These are phyloP conservation scores for Ailurus styani DNA, from an alignment of 2,113 vertebrate genomes.

Conservation along the genomic window DNA sequence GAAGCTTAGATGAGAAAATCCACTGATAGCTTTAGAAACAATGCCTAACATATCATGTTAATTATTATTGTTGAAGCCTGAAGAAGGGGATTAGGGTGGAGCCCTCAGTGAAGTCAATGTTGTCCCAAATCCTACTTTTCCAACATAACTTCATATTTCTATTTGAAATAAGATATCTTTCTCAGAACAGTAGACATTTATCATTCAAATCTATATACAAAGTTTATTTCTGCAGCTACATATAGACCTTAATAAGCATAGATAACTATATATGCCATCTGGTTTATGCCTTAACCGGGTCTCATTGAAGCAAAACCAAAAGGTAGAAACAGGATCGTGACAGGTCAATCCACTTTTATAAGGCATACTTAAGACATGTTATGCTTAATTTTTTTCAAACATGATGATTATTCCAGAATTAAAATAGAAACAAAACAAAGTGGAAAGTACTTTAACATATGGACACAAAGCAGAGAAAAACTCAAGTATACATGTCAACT, in stretches of 20 bases:
- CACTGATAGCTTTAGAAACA: not conserved
- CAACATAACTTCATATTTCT: not conserved
- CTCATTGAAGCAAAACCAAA: not conserved
- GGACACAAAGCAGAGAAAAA: not conserved
- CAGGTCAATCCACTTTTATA: not conserved
- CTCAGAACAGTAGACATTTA: not conserved
- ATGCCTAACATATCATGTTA: not conserved
- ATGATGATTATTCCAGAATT: not conserved
- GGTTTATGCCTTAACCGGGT: not conserved
- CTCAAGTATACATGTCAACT: not conserved
- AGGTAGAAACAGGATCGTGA: not conserved
- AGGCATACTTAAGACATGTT: not conserved
- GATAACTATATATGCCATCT: not conserved
- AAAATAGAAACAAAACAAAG: not conserved
- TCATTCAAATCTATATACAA: not conserved
- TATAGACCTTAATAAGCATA: not conserved
- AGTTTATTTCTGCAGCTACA: not conserved
- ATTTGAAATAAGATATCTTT: not conserved
- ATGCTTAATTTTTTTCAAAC: not conserved
- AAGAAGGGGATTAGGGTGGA: too few relatives aligned
- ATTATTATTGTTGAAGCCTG: not conserved
- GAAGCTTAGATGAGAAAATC: not conserved
- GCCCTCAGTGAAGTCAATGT: not conserved
- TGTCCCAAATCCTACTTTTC: not conserved
- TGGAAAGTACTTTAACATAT: not conserved